Evolutionary conservation across 2,113 vertebrate genomes (phyloP), one percentile per base, ranked within the genome.

Genomic region (Ictidomys tridecemlineatus): DNA sequence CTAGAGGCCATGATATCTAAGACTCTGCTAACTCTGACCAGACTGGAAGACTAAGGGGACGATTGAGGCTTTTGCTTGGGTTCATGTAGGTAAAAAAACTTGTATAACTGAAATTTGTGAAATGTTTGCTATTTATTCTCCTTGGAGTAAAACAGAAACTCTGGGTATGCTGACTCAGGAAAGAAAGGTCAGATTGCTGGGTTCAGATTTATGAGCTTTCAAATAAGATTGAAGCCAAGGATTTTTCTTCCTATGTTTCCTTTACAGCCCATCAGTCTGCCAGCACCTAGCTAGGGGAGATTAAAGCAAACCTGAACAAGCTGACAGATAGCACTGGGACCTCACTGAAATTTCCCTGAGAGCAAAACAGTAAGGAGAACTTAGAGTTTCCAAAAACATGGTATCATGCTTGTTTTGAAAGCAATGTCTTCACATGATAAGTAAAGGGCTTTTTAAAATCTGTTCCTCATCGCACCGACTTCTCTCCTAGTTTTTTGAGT

Each of bases 11-110:
- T n/a, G 22, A 39, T 37, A 86, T 78, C 90, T 93, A 63, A 45
- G 26, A 74, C 78, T 94, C 58, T 34, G 45, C 51, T 91, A n/a
- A 37, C 67, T 53, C 37, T 58, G 20, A 24, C 69, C 86, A 67
- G 28, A 48, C 12, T 18, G 2, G 39, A 72, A 78, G 34, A 48
- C 53, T 70, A 10, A 63, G 76, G 39, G 65, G 74, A 30, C 14
- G 61, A 16, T 14, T 7, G 18, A 80, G 63, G 8, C 61, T 77
- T 95, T 94, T 85, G 9, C 78, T 48, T 18, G 20, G 30, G 26
- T 51, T 58, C 22, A 4, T 58, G 42, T 72, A 76, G 72, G 32
- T n/a, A 96, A 95, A 96, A 95, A 85, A 89, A 58, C 13, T 28
- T 65, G 84, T 37, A 0, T 37, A 42, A 83, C 8, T 67, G 83